phyloP scores from a whole-genome alignment of 2,797 vertebrate species.

The Scarus forsteni region DNA sequence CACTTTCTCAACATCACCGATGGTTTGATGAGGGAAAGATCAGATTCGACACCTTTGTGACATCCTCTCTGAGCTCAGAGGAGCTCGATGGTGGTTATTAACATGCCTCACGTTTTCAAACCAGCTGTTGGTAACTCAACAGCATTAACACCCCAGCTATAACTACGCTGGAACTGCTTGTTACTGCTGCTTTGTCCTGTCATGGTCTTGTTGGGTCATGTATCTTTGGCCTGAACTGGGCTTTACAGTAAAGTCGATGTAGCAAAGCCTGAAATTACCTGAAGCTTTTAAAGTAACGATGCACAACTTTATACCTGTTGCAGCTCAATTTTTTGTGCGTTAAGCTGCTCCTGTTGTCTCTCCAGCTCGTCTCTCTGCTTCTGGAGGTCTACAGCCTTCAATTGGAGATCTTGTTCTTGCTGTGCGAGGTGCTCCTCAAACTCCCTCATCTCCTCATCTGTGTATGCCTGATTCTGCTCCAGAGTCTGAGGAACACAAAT shows the following conservation, averaged over 20 bases:
- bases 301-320: conserved; percentile 87
- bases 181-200: too few species aligned
- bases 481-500: conserved; percentile 85
- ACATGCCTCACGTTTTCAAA: too few species aligned
- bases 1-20: too few species aligned
- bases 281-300: background rate
- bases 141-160: too few species aligned
- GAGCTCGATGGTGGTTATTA: too few species aligned
- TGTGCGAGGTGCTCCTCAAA: conserved; percentile 92
- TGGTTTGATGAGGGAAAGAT: too few species aligned
- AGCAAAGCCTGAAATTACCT: background rate
- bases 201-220: too few species aligned
- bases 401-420: conserved; percentile 91
- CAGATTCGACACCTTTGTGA: too few species aligned
- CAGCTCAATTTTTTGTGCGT: conserved; percentile 93
- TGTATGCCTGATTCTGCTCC: conserved; percentile 94
- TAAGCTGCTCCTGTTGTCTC: conserved; percentile 92
- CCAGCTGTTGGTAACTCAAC: too few species aligned
- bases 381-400: conserved; percentile 90
- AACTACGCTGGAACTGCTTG: too few species aligned
- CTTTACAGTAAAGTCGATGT: background rate
- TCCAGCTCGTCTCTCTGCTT: conserved; percentile 93
- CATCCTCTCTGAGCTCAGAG: too few species aligned
- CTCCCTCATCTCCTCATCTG: conserved; percentile 94
- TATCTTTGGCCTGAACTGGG: too few species aligned